Evolutionary conservation across 2,113 vertebrate genomes (phyloP), one percentile per base, ranked within the genome.

Genomic region (Syrrhaptes paradoxus): DNA sequence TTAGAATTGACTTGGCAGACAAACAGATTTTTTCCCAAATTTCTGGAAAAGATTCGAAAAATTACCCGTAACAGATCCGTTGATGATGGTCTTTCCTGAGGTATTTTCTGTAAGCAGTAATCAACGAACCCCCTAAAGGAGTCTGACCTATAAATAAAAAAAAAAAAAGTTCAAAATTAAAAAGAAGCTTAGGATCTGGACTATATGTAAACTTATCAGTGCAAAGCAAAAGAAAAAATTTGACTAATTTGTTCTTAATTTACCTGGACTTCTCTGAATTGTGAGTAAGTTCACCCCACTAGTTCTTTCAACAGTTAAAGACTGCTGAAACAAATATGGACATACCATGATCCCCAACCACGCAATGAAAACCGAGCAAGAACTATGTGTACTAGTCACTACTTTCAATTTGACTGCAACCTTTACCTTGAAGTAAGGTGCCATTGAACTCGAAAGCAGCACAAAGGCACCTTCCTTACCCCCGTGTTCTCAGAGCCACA

Each of bases 61-160:
- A 62, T 99, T 98, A 99, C 99, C 98, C 97, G 98, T 98, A 99
- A 98, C 78, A 99, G 98, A 96, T 99, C 99, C 81, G 97, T 98
- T 55, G 99, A 99, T 8, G 99, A 99, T 86, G 99, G 99, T 97
- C 99, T 98, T 98, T 99, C 99, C 98, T 99, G 99, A 99, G 99
- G 99, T 98, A 99, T 99, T 98, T 99, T 99, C 98, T 99, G 99
- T 98, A 99, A 99, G 99, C 99, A 99, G 98, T 99, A 99, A 98
- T 99, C 99, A 93, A 99, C 99, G 95, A 99, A 99, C 98, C 98
- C 99, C 97, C 99, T 98, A 97, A 99, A 99, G 95, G 98, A 98
- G 76, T 99, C 98, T 83, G 99, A 98, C 99, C 99, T 99, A 96
- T 68, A 91, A 80, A 89, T 81, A 15, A 51, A 93, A 95, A 96